Evolutionary conservation across 2,113 vertebrate genomes (phyloP).

Genomic region (Asarcornis scutulata): DNA sequence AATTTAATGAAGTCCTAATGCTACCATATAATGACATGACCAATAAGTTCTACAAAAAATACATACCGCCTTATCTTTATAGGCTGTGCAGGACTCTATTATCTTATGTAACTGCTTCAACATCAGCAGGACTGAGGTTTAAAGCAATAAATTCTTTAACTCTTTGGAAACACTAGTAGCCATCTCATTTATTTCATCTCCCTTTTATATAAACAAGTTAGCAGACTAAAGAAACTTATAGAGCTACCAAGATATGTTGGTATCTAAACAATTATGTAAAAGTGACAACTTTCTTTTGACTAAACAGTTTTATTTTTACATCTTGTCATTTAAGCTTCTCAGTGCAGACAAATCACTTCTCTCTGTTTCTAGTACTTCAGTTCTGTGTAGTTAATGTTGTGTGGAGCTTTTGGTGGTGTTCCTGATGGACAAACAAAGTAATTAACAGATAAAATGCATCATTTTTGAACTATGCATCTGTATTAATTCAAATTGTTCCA

Average conservation of each 20-base stretch:
- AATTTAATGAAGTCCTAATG: conserved; percentile 36
- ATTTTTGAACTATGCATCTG: background rate
- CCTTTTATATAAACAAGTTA: background rate
- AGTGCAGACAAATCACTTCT: background rate
- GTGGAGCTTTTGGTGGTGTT: background rate
- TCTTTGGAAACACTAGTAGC: background rate
- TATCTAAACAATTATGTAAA: background rate
- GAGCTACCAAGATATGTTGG: background rate
- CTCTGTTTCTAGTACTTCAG: background rate
- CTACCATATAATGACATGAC: background rate
- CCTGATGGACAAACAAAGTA: background rate
- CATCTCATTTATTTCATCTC: background rate
- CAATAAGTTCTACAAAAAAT: background rate
- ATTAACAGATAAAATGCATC: background rate
- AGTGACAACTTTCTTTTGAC: background rate
- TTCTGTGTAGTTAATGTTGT: background rate
- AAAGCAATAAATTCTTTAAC: background rate
- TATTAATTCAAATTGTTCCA: background rate
- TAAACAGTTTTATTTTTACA: background rate
- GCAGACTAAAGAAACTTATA: background rate
- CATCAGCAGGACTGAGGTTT: background rate
- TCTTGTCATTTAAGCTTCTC: background rate
- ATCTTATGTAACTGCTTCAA: background rate
- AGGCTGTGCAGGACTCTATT: background rate
- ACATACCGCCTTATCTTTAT: background rate